Evolutionary conservation across 2,113 vertebrate species (phyloP).

Genomic region (Thryonomys swinderianus): DNA sequence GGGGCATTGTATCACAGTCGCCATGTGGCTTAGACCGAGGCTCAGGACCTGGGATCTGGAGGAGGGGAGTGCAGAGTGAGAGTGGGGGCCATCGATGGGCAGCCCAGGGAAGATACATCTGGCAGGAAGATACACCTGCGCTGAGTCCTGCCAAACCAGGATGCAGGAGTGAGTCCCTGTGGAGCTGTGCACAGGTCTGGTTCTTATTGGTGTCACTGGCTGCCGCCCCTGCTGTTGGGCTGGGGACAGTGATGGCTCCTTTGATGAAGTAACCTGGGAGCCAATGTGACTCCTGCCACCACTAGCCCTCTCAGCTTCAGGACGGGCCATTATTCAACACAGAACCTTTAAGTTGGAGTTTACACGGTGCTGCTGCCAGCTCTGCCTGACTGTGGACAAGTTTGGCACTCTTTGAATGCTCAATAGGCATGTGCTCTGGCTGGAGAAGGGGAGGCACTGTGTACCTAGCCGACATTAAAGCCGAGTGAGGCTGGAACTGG

Average conservation of each 20-base stretch:
- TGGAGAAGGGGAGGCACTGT: accelerated
- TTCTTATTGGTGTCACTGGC: not conserved
- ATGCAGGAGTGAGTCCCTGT: not conserved
- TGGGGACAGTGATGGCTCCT: not conserved
- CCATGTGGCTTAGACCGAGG: not conserved
- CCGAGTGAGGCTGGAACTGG: not conserved
- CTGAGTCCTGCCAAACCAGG: not conserved
- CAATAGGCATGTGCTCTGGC: accelerated
- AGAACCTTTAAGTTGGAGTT: not conserved
- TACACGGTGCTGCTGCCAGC: accelerated
- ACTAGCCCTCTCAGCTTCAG: not conserved
- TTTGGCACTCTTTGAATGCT: no score
- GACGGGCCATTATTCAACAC: not conserved
- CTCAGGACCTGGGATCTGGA: not conserved
- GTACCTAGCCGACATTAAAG: not conserved
- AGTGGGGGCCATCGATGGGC: accelerated
- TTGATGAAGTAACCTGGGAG: not conserved
- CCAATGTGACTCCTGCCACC: not conserved
- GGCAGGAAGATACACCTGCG: not conserved
- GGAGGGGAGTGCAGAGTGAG: not conserved
- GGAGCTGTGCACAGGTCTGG: not conserved
- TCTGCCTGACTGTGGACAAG: not conserved
- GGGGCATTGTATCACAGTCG: not conserved
- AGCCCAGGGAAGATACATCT: not conserved
- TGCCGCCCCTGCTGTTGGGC: accelerated